Conservation (phyloP, 2,888 invertebrate species). For the Conomelus anceps region DNA sequence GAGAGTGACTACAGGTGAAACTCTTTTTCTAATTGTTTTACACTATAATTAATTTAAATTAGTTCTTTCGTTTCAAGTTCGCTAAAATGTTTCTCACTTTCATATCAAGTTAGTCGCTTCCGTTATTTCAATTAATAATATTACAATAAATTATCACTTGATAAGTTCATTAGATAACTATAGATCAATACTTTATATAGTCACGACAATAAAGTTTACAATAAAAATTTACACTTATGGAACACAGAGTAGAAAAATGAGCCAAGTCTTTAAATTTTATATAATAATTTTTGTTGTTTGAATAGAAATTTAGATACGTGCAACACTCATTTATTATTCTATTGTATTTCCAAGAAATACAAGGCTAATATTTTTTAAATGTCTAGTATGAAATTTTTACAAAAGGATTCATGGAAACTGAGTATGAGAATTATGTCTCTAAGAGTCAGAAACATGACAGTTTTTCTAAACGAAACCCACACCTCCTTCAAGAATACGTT, state of each 20-base stretch:
- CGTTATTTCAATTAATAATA: background rate
- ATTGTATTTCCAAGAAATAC: slow-evolving; percentile 14
- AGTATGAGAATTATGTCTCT: slow-evolving; percentile 4
- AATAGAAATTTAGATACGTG: slow-evolving; percentile 17
- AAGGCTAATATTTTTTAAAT: background rate
- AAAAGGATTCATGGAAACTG: slow-evolving; percentile 4
- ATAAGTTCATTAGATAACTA: background rate
- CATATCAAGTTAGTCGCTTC: background rate
- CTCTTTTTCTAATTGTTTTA: background rate
- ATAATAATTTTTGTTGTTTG: background rate
- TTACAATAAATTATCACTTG: background rate
- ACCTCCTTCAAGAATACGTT: background rate
- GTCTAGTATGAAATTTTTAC: background rate
- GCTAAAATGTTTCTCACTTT: background rate
- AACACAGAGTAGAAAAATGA: slow-evolving; percentile 28
- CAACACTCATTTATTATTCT: slow-evolving; percentile 11
- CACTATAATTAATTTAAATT: background rate
- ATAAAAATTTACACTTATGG: background rate
- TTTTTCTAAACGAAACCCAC: background rate
- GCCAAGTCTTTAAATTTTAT: slow-evolving; percentile 12
- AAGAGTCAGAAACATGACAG: background rate
- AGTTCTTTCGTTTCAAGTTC: background rate
- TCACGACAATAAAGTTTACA: background rate
- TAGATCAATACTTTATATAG: background rate
- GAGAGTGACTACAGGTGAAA: background rate